phyloP scores from a whole-genome alignment of 2,113 vertebrate genomes.

The Pseudorasbora parva region DNA sequence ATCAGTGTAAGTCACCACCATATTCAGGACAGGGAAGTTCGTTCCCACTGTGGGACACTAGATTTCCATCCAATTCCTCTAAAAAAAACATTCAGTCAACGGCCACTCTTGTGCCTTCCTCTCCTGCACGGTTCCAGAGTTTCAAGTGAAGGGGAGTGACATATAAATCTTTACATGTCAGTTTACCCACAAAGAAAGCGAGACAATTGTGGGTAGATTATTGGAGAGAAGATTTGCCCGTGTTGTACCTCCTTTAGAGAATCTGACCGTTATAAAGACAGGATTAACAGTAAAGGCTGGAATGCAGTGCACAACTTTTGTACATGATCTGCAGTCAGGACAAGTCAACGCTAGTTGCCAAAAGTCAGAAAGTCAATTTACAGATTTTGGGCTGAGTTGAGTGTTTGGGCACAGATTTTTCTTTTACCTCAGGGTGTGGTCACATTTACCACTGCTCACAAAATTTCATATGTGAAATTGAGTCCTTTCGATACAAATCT shows the following conservation, averaged over 20 bases:
- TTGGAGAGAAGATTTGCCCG: neutral
- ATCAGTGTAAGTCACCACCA: constrained; percentile 69
- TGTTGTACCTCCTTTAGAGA: neutral
- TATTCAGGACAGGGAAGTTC: constrained; percentile 73
- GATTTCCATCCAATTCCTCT: constrained; percentile 63
- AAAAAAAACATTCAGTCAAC: constrained; percentile 20
- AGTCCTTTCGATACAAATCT: too few species aligned
- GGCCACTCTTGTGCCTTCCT: constrained; percentile 51
- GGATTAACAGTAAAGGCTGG: neutral
- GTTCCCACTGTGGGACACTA: constrained; percentile 70
- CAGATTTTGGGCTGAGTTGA: neutral
- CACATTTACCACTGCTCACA: too few species aligned
- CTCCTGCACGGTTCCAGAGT: constrained; percentile 60
- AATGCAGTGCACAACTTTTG: neutral
- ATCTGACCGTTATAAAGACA: neutral
- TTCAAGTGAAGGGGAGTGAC: constrained; percentile 75
- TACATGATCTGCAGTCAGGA: neutral
- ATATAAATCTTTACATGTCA: constrained; percentile 66
- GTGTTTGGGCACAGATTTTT: neutral
- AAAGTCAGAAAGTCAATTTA: neutral
- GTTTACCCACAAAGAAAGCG: constrained; percentile 64
- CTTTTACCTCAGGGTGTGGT: neutral
- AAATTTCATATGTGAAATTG: too few species aligned
- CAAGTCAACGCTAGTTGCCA: neutral
- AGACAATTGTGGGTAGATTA: neutral